Evolutionary conservation across 2,888 invertebrate genomes (phyloP), one percentile per base, ranked within the genome.

Genomic region (Plebejus argus): DNA sequence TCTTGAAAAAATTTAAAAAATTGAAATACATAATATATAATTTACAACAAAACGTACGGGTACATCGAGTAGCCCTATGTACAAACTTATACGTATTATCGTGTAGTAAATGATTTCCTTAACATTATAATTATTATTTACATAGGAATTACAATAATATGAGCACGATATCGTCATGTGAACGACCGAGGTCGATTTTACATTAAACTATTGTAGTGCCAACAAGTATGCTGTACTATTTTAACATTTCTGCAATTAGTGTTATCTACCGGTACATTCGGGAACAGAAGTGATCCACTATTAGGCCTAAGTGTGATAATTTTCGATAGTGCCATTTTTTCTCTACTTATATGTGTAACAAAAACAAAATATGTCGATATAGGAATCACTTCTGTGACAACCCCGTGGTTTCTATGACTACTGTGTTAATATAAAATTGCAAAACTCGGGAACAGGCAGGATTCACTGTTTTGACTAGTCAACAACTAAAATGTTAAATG

Each of bases 1-100:
- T 93, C 93, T 93, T 93, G 91, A 87, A 88, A 91, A 91, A 74
- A 53, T 74, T 89, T 91, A 91, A 88, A 89, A 91, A 91, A 86
- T 87, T 90, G 91, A 88, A 83, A 85, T 83, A 85, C 90, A 89
- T 89, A 90, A 90, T 83, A 85, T 90, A 89, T 89, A 90, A 90
- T 90, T 89, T 91, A 91, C 91, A 91, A 89, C 87, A 87, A 88
- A 88, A 84, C 80, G 58, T 84, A 84, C 18, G 35, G 80, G 83
- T 78, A 84, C 82, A 81, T 56, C 72, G n/a, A 45, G 83, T 83
- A 82, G 81, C 80, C 80, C 78, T 84, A 83, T 88, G 86, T 82
- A 84, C 82, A 82, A 82, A 78, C 83, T 83, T 85, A 85, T 66
- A 80, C 81, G 83, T 82, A 84, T 82, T 83, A 84, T 77, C 35